Evolutionary conservation across 2,888 invertebrate genomes (phyloP).

Genomic region (Tachina fera): DNA sequence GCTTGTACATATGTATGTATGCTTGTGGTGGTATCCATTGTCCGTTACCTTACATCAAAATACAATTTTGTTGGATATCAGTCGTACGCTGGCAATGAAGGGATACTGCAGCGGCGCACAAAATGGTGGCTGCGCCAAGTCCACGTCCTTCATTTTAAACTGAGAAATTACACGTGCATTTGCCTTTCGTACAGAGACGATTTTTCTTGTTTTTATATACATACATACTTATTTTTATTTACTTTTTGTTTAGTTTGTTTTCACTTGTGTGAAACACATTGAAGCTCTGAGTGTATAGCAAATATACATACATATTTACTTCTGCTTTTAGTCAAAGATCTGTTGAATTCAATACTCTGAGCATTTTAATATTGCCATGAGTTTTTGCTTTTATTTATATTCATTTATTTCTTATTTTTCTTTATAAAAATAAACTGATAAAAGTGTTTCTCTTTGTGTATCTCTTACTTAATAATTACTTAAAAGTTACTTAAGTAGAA

Average conservation of each 20-base stretch:
- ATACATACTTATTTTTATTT: background rate
- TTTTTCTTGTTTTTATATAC: too few relatives aligned
- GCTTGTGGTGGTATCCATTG: slow-evolving; percentile 20
- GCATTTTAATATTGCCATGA: too few relatives aligned
- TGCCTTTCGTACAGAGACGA: too few relatives aligned
- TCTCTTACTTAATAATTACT: slow-evolving; percentile 47
- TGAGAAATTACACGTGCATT: slow-evolving; percentile 69
- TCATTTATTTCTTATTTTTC: too few relatives aligned
- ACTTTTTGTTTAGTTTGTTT: too few relatives aligned
- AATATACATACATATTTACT: too few relatives aligned
- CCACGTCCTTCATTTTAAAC: slow-evolving; percentile 46
- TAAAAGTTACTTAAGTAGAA: slow-evolving; percentile 23
- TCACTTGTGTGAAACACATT: too few relatives aligned
- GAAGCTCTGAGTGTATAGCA: too few relatives aligned
- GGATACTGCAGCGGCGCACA: slow-evolving; percentile 67
- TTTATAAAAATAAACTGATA: too few relatives aligned
- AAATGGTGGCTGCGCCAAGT: slow-evolving; percentile 65
- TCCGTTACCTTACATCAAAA: slow-evolving; percentile 48
- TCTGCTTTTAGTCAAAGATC: too few relatives aligned
- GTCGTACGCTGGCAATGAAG: slow-evolving; percentile 70
- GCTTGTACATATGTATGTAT: background rate
- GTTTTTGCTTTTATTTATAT: too few relatives aligned
- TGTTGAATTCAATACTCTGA: too few relatives aligned
- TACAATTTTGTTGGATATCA: slow-evolving; percentile 47
- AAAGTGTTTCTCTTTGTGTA: slow-evolving; percentile 1